phyloP scores from a whole-genome alignment of 2,113 vertebrate genomes.

The Chlorodrepanis virens region DNA sequence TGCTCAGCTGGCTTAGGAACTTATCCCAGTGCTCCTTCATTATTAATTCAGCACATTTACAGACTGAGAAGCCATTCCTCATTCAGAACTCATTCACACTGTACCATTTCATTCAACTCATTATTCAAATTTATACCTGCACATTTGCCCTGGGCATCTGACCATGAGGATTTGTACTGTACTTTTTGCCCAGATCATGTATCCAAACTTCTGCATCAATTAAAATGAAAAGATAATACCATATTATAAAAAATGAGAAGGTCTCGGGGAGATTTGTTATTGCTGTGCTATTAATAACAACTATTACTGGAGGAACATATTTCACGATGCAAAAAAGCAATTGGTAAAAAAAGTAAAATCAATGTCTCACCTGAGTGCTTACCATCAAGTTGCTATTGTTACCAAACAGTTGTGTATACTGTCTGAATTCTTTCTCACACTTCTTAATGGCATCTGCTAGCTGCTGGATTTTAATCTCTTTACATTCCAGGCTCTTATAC shows the following conservation, averaged over 20 bases:
- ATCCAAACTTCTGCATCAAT: background rate
- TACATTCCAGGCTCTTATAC: constrained; percentile 75
- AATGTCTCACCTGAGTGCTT: constrained; percentile 77
- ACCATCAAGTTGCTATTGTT: constrained; percentile 77
- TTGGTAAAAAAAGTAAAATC: background rate
- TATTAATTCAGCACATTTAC: background rate
- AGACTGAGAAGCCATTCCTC: background rate
- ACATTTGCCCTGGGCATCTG: background rate
- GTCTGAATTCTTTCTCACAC: constrained; percentile 79
- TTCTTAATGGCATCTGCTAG: constrained; percentile 75
- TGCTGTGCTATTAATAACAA: background rate
- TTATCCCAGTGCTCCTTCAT: background rate
- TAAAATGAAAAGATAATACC: background rate
- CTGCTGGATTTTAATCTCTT: constrained; percentile 83
- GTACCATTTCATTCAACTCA: background rate
- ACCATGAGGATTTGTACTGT: background rate
- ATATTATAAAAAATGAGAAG: background rate
- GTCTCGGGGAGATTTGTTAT: background rate
- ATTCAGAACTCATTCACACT: constrained; percentile 2
- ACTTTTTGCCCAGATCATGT: background rate
- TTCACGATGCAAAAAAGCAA: background rate
- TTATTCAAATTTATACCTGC: background rate
- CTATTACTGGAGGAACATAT: background rate
- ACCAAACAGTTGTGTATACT: constrained; percentile 73
- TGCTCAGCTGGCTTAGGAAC: background rate